Evolutionary conservation across 2,113 vertebrate genomes (phyloP).

Genomic region (Solea senegalensis): DNA sequence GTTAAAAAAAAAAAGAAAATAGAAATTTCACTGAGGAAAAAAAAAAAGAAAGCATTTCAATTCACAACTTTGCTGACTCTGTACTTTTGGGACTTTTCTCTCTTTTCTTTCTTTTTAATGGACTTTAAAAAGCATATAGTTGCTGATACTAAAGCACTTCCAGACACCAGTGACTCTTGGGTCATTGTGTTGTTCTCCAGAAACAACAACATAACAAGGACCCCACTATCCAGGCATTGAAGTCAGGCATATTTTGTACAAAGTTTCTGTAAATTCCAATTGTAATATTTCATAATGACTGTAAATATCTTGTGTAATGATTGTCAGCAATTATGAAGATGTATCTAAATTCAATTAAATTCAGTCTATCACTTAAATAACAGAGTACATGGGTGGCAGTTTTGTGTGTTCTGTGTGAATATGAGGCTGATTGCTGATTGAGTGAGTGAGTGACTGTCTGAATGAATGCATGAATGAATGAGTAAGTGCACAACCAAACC

Average conservation of each 20-base stretch:
- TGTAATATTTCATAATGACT: constrained; percentile 93
- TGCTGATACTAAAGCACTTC: constrained; percentile 78
- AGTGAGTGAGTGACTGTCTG: constrained; percentile 49
- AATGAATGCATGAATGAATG: constrained; percentile 50
- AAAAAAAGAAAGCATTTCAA: constrained; percentile 63
- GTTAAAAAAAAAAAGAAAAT: constrained; percentile 60
- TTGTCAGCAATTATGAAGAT: constrained; percentile 96
- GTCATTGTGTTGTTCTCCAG: constrained; percentile 72
- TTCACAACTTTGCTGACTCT: constrained; percentile 76
- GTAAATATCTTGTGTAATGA: constrained; percentile 98
- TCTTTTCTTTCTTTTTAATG: constrained; percentile 77
- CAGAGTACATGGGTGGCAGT: constrained; percentile 64
- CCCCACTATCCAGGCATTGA: constrained; percentile 95
- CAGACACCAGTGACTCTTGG: constrained; percentile 78
- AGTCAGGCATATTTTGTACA: constrained; percentile 88
- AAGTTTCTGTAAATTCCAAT: constrained; percentile 91
- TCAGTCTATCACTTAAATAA: constrained; percentile 91
- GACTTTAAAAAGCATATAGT: constrained; percentile 77
- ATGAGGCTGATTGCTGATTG: constrained; percentile 37
- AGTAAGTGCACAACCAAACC: constrained; percentile 44
- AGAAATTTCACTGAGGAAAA: constrained; percentile 65
- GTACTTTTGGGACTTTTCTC: constrained; percentile 75
- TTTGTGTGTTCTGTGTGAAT: constrained; percentile 62
- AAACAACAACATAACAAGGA: constrained; percentile 74
- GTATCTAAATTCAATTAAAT: constrained; percentile 94